A percentile compares a stretch with the other conserved stretches of the same genome.
phyloP scores from a whole-genome alignment of 1,140 invertebrate species.

The Magallana ariakensis region DNA sequence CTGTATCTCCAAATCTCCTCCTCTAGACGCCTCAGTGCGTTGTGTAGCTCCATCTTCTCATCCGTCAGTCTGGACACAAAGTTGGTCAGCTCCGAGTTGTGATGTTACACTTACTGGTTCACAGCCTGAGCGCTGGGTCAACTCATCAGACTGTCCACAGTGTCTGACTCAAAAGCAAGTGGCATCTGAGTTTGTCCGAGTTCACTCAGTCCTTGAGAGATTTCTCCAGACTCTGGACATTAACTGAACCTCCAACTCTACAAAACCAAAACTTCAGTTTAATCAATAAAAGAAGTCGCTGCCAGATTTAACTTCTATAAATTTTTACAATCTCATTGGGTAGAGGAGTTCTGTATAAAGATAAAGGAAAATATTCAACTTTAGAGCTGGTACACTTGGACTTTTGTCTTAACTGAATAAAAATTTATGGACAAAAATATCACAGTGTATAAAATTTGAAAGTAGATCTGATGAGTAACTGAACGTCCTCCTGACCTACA shows the following conservation, averaged over 20 bases:
- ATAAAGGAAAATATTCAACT: no score
- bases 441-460: no score
- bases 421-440: no score
- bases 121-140: constrained; percentile 54
- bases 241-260: background rate
- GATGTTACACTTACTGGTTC: constrained; percentile 68
- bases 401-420: no score
- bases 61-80: constrained; percentile 69
- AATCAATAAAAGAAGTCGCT: no score
- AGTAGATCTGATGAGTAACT: no score
- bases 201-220: constrained; percentile 66
- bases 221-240: constrained; percentile 40
- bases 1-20: constrained; percentile 67
- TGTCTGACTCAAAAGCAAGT: constrained; percentile 51
- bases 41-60: constrained; percentile 73
- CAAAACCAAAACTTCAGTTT: no score
- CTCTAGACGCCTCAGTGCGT: constrained; percentile 66
- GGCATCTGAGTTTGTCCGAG: constrained; percentile 66
- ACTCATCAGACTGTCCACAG: constrained; percentile 40
- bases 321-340: no score
- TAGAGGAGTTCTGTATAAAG: no score
- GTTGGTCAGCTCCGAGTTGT: constrained; percentile 72
- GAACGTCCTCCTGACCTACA: no score
- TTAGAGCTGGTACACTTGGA: no score
- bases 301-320: no score